These are phyloP conservation scores for Polymixis lichenea DNA, from an alignment of 2,888 invertebrate species.

Conservation along the genomic window DNA sequence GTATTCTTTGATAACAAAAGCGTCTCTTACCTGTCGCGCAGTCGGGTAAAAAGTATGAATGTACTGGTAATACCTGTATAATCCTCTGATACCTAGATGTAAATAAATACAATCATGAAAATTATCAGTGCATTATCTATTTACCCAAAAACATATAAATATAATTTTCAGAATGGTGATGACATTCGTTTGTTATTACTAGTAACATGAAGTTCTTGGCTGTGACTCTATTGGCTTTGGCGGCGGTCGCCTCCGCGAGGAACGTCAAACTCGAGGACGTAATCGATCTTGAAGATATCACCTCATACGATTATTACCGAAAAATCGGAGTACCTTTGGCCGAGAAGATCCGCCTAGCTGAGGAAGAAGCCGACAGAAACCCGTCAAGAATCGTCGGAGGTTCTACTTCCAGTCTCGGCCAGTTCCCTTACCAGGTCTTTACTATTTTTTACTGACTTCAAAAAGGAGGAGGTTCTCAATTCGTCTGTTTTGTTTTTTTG, in stretches of 20 bases:
- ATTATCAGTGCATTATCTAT: no score
- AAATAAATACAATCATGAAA: no score
- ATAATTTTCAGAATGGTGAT: not conserved
- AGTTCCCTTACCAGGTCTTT: slow-evolving; percentile 50
- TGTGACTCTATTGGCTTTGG: slow-evolving; percentile 58
- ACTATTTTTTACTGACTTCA: no score
- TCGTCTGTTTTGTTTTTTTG: no score
- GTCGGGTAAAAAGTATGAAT: no score
- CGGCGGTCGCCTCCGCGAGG: slow-evolving; percentile 49
- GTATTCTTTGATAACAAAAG: no score
- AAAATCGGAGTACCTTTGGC: slow-evolving; percentile 63
- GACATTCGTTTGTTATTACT: not conserved
- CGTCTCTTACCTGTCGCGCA: no score
- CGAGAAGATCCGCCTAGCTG: slow-evolving; percentile 58
- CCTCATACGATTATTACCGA: slow-evolving; percentile 64
- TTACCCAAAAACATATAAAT: slow-evolving; percentile 15
- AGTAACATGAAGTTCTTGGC: slow-evolving; percentile 46
- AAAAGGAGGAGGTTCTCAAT: no score
- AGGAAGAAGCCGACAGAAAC: slow-evolving; percentile 43
- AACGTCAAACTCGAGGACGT: slow-evolving; percentile 45
- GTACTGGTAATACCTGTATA: no score
- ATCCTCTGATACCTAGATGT: no score
- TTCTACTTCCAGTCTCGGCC: slow-evolving; percentile 47
- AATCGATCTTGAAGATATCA: slow-evolving; percentile 52
- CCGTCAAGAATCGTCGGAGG: slow-evolving; percentile 67